phyloP scores from a whole-genome alignment of 2,888 invertebrate species.

The Spilarctia lutea region DNA sequence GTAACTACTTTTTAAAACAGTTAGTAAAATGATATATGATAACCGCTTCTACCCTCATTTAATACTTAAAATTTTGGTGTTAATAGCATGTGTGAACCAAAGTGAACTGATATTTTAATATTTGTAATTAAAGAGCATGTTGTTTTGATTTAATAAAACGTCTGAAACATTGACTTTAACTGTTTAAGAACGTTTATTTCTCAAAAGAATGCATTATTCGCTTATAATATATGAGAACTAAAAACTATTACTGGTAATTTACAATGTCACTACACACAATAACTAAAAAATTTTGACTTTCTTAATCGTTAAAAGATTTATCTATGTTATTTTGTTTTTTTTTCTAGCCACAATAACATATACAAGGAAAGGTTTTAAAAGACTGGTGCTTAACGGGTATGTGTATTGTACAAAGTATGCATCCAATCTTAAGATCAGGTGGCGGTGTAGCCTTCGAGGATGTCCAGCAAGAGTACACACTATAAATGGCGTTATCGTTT shows the following conservation, averaged over 20 bases:
- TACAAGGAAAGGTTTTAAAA: slow-evolving; percentile 40
- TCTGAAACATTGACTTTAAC: background rate
- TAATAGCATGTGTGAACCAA: background rate
- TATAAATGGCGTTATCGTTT: slow-evolving; percentile 26
- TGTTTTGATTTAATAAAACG: background rate
- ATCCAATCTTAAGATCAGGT: slow-evolving; percentile 50
- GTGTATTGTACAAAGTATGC: slow-evolving; percentile 48
- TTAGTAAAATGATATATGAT: too few relatives aligned
- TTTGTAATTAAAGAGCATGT: background rate
- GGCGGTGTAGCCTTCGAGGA: slow-evolving; percentile 55
- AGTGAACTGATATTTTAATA: background rate
- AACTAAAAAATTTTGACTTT: too few relatives aligned
- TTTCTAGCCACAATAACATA: slow-evolving; percentile 39
- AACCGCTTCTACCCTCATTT: too few relatives aligned
- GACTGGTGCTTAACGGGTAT: slow-evolving; percentile 52
- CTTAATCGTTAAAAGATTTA: background rate
- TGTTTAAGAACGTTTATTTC: too few relatives aligned
- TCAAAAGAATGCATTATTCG: too few relatives aligned
- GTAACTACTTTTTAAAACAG: too few relatives aligned
- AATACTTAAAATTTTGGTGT: background rate
- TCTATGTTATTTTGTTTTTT: background rate
- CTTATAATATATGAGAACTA: too few relatives aligned
- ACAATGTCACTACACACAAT: too few relatives aligned
- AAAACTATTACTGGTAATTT: too few relatives aligned
- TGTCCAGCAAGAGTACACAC: slow-evolving; percentile 62